A percentile compares a stretch with the other conserved stretches of the same genome.
phyloP scores from a whole-genome alignment of 2,888 invertebrate genomes.

The Autographa gamma region DNA sequence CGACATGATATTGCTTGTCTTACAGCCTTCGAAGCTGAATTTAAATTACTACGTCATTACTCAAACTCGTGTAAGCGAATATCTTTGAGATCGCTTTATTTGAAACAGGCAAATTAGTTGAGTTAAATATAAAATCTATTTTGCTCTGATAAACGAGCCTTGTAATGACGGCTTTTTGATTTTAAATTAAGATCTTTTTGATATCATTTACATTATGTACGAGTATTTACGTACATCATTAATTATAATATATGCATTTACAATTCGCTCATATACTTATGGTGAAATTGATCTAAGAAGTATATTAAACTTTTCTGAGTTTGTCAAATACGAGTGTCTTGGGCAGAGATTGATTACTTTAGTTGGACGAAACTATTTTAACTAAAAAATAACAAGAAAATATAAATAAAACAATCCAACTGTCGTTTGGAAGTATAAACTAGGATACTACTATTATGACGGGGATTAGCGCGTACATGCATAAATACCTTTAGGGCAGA shows the following conservation, averaged over 20 bases:
- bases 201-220: not conserved
- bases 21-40: conserved; percentile 14
- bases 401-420: too few relatives aligned
- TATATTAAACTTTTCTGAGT: too few relatives aligned
- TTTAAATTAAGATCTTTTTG: conserved; percentile 3
- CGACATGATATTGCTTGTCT: conserved; percentile 18
- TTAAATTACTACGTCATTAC: conserved; percentile 14
- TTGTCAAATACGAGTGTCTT: too few relatives aligned
- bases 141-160: conserved; percentile 13
- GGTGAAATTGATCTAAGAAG: not conserved
- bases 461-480: too few relatives aligned
- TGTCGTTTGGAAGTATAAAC: too few relatives aligned
- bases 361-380: too few relatives aligned
- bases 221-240: not conserved
- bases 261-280: not conserved
- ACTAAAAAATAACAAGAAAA: too few relatives aligned
- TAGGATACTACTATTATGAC: too few relatives aligned
- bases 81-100: conserved; percentile 13
- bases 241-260: not conserved
- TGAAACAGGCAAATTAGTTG: conserved; percentile 7
- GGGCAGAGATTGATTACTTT: too few relatives aligned
- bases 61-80: conserved; percentile 9
- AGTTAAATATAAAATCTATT: conserved; percentile 9
- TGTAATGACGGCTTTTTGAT: not conserved
- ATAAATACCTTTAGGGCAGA: too few relatives aligned